Conservation (phyloP, 2,797 vertebrate genomes). For the Apodemus agrarius region DNA sequence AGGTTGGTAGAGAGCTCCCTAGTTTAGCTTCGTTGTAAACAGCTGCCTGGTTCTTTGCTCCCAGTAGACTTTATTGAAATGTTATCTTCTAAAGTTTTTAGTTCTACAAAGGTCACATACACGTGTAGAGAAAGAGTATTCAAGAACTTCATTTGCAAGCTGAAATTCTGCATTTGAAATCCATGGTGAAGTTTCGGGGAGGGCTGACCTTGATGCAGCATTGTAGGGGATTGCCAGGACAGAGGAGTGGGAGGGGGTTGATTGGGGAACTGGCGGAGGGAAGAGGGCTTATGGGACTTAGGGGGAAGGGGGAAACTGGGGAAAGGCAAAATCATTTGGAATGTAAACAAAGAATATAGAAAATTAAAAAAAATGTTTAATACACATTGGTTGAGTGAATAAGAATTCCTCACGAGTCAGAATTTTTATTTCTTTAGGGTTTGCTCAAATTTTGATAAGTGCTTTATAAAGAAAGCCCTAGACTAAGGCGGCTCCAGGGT, state of each 20-base stretch:
- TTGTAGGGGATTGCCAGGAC: no score
- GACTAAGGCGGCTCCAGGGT: neutral
- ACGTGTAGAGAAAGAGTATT: neutral
- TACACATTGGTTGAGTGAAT: neutral
- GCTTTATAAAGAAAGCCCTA: conserved; percentile 6
- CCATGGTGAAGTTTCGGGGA: neutral
- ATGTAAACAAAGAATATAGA: no score
- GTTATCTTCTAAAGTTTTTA: neutral
- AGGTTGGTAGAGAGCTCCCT: neutral
- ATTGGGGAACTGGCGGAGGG: no score
- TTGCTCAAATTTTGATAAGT: conserved; percentile 15
- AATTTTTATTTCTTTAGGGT: conserved; percentile 60
- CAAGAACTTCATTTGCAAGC: conserved; percentile 6
- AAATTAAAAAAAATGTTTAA: neutral
- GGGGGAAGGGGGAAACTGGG: no score
- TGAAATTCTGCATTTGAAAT: conserved; percentile 38
- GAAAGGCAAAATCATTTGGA: no score
- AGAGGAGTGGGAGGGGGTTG: no score
- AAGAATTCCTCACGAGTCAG: neutral
- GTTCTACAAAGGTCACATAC: neutral
- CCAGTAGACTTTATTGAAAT: neutral
- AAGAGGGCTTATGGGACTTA: no score
- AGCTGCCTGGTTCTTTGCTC: neutral
- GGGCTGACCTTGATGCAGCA: neutral
- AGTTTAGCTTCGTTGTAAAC: neutral